phyloP scores from a whole-genome alignment of 2,113 vertebrate species.

The Struthio camelus region DNA sequence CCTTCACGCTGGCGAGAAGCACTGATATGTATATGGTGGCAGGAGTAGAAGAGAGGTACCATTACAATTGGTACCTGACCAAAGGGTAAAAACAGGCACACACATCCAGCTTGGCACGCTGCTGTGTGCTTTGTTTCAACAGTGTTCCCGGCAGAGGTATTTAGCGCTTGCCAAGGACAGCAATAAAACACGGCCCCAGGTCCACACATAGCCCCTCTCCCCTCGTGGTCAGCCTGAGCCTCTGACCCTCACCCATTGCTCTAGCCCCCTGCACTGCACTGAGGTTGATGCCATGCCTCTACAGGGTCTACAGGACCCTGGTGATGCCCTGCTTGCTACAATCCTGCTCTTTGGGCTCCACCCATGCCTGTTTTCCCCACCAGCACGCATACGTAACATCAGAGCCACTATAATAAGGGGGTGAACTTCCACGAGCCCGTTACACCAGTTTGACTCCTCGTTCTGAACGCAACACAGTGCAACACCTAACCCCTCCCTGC shows the following conservation, averaged over 20 bases:
- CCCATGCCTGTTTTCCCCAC: fast-evolving
- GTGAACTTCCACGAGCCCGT: neutral
- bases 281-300: too few relatives aligned
- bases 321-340: neutral
- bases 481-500: neutral
- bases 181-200: fast-evolving
- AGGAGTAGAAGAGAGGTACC: neutral
- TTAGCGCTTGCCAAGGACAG: neutral
- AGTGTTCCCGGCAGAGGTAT: neutral
- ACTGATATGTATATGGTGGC: neutral
- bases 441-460: neutral
- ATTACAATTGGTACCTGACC: too few relatives aligned
- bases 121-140: neutral
- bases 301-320: fast-evolving
- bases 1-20: neutral
- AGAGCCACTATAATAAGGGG: fast-evolving
- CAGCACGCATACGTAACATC: neutral
- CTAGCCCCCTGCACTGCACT: neutral
- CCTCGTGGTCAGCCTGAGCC: neutral
- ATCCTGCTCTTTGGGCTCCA: neutral
- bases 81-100: neutral
- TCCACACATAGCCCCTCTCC: neutral
- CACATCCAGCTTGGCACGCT: neutral
- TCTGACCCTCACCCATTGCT: neutral
- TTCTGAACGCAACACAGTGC: neutral